Conservation (phyloP, 2,888 invertebrate genomes). For the Rapana venosa region DNA sequence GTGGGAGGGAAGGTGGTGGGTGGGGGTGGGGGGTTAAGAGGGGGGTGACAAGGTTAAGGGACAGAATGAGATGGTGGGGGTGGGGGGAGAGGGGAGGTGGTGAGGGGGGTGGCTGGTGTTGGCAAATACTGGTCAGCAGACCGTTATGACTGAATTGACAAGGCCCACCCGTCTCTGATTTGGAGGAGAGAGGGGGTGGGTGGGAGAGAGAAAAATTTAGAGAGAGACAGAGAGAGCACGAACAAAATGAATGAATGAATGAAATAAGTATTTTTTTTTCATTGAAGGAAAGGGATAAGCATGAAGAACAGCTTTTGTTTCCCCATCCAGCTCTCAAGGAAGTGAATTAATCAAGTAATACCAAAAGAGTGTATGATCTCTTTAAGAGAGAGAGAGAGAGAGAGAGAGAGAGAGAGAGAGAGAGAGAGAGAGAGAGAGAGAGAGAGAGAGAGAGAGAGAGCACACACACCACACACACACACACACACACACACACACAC, state of each 20-base stretch:
- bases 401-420: background rate
- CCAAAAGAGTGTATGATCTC: background rate
- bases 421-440: conserved; percentile 14
- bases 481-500: background rate
- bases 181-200: background rate
- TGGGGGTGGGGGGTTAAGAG: background rate
- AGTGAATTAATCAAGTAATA: too few species aligned
- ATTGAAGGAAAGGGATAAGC: too few species aligned
- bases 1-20: background rate
- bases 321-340: too few species aligned
- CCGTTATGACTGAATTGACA: background rate
- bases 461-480: background rate
- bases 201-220: background rate
- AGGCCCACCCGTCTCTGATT: background rate
- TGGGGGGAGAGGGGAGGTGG: background rate
- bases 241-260: too few species aligned
- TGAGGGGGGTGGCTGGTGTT: background rate
- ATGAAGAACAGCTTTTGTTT: too few species aligned
- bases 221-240: background rate
- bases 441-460: conserved; percentile 17
- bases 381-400: background rate
- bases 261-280: too few species aligned
- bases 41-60: background rate
- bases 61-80: background rate
- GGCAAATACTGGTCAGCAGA: conserved; percentile 16